Base-by-base conservation (phyloP, 2,113 vertebrate genomes). In the Macquaria australasica region DNA sequence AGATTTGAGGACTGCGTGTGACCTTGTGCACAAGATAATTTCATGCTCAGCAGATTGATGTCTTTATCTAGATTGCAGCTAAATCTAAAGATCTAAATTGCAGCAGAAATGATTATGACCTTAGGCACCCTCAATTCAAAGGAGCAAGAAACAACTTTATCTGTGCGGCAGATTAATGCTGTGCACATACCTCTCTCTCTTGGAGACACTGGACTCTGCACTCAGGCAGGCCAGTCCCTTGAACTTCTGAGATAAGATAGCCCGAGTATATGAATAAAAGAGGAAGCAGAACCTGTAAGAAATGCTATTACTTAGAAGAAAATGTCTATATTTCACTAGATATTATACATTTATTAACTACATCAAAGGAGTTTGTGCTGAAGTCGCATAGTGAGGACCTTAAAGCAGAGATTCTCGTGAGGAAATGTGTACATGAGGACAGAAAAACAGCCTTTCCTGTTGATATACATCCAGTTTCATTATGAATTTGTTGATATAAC, bases 161-260 rank as follows among this genome's bases (percentile, higher is more conserved):
- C 94, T 83, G 66, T 3, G 37, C 50, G 43, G 51, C 51, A 79
- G 87, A 91, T 91, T 91, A 78, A 85, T 91, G 85, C 82, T 84
- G 82, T 43, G 73, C 86, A 86, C 79, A 76, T 89, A 85, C 2
- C 66, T 81, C 80, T 79, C 80, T 79, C 64, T 87, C 79, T 70
- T 70, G 5, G 25, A 87, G 91, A 86, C 87, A 81, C 79, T 94
- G 94, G 90, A 91, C 94, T 96, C 90, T 95, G 93, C 89, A 92
- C 95, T 93, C 73, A 50, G 63, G 72, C 85, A 87, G 64, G 87
- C 84, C 73, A 64, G 85, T 72, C 74, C 85, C 91, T 87, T 88
- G 69, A 79, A 80, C 48, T 62, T 71, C 37, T 28, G 43, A 88
- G 95, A 96, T 96, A 96, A 96, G 95, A 95, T 94, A 94, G 86